phyloP scores from a whole-genome alignment of 2,113 vertebrate genomes.

The Carassius auratus region DNA sequence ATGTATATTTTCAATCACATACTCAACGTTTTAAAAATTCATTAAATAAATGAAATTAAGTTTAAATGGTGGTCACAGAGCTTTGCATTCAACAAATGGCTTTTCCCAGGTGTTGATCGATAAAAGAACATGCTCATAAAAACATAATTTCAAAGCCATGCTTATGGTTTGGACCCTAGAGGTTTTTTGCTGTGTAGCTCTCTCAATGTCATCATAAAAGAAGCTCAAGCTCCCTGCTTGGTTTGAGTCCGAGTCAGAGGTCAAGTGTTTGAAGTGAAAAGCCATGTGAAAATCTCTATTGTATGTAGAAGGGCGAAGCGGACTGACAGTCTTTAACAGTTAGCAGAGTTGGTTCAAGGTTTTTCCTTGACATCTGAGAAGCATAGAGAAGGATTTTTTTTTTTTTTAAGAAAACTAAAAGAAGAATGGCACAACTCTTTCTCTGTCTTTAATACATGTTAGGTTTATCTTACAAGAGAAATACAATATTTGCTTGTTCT shows the following conservation, averaged over 20 bases:
- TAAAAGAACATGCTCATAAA: slow-evolving; percentile 46
- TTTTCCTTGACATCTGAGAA: slow-evolving; percentile 52
- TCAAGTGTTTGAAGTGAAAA: slow-evolving; percentile 58
- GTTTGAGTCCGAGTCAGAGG: slow-evolving; percentile 56
- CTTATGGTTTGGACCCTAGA: slow-evolving; percentile 53
- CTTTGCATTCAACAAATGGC: slow-evolving; percentile 33
- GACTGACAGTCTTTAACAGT: slow-evolving; percentile 50
- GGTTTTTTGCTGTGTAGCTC: slow-evolving; percentile 43
- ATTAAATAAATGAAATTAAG: slow-evolving; percentile 9
- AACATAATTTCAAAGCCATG: slow-evolving; percentile 55
- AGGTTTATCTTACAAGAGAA: background rate
- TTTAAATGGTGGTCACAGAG: slow-evolving; percentile 42
- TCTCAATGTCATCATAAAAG: slow-evolving; percentile 57
- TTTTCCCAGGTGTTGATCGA: slow-evolving; percentile 52
- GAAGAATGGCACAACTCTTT: slow-evolving; percentile 5
- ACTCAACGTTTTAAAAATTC: background rate
- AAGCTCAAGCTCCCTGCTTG: slow-evolving; percentile 51
- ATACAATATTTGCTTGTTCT: background rate
- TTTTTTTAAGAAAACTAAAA: slow-evolving; percentile 5
- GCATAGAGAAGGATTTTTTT: slow-evolving; percentile 17
- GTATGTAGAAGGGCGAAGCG: slow-evolving; percentile 25
- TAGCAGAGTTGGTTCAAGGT: slow-evolving; percentile 55
- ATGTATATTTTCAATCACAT: background rate
- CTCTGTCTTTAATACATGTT: background rate
- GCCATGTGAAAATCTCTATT: slow-evolving; percentile 49